Evolutionary conservation across 2,797 vertebrate species (phyloP).

Genomic region (Uromys caudimaculatus): DNA sequence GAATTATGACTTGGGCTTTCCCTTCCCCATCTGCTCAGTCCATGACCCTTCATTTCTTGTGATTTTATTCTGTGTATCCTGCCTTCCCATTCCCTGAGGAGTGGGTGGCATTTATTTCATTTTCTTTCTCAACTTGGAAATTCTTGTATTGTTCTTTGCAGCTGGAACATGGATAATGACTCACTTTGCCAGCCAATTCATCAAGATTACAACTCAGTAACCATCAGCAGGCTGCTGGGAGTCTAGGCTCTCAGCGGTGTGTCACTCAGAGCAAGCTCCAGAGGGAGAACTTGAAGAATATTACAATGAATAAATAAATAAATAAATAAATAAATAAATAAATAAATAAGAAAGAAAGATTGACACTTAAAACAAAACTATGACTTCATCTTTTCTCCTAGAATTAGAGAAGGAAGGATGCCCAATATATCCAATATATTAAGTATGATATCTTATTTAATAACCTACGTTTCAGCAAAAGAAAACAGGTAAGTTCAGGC

Average conservation of each 20-base stretch:
- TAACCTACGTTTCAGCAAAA: not conserved
- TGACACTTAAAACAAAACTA: not conserved
- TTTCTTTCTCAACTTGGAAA: not conserved
- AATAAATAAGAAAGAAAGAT: too few species aligned
- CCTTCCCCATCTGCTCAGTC: not conserved
- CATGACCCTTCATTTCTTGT: not conserved
- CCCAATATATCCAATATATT: not conserved
- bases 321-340: too few species aligned
- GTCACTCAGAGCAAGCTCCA: not conserved
- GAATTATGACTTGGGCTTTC: not conserved
- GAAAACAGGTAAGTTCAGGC: not conserved
- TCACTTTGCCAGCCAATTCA: not conserved
- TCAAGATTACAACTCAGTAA: not conserved
- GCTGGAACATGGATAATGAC: not conserved
- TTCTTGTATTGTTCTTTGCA: slow-evolving; percentile 16
- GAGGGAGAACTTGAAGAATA: not conserved
- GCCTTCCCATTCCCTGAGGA: not conserved
- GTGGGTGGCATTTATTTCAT: not conserved
- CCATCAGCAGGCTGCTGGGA: not conserved
- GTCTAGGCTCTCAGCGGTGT: not conserved
- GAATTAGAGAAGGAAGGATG: not conserved
- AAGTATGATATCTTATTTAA: not conserved
- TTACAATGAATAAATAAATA: not conserved
- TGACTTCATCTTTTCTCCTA: not conserved
- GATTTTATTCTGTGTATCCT: not conserved